These are phyloP conservation scores for Lipophrys pholis DNA, from an alignment of 2,113 vertebrate species.

Conservation along the genomic window DNA sequence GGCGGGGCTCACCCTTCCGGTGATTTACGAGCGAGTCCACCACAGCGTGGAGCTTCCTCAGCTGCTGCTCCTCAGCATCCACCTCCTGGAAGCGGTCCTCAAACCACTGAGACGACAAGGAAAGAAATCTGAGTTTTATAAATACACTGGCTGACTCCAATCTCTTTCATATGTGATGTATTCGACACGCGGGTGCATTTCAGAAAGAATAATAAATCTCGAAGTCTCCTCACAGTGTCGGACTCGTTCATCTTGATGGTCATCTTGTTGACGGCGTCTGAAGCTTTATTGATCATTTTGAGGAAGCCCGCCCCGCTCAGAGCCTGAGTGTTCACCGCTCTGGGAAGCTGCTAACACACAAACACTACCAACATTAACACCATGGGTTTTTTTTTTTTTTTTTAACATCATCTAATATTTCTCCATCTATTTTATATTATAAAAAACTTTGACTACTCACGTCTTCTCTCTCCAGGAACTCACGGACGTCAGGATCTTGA, in stretches of 20 bases:
- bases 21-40: constrained; percentile 94
- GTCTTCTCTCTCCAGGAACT: constrained; percentile 96
- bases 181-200: too few relatives aligned
- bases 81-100: constrained; percentile 97
- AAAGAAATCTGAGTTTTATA: neutral
- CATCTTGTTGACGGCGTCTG: constrained; percentile 97
- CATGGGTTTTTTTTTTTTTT: too few relatives aligned
- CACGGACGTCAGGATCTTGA: constrained; percentile 94
- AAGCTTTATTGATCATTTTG: constrained; percentile 97
- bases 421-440: too few relatives aligned
- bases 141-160: too few relatives aligned
- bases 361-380: neutral
- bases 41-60: constrained; percentile 91
- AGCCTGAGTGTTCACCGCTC: constrained; percentile 91
- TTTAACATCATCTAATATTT: too few relatives aligned
- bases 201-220: too few relatives aligned
- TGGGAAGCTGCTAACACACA: constrained; percentile 86
- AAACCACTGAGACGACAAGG: constrained; percentile 88
- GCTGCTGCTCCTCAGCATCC: constrained; percentile 93
- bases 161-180: too few relatives aligned
- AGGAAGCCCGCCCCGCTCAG: constrained; percentile 94
- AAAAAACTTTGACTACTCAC: constrained; percentile 68
- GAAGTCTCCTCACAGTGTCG: constrained; percentile 93
- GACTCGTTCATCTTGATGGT: constrained; percentile 98
- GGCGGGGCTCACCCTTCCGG: constrained; percentile 94